Percentiles rank a stretch among this genome's conserved stretches.
Conservation (phyloP, 2,797 vertebrate species). For the Aulostomus chinensis region DNA sequence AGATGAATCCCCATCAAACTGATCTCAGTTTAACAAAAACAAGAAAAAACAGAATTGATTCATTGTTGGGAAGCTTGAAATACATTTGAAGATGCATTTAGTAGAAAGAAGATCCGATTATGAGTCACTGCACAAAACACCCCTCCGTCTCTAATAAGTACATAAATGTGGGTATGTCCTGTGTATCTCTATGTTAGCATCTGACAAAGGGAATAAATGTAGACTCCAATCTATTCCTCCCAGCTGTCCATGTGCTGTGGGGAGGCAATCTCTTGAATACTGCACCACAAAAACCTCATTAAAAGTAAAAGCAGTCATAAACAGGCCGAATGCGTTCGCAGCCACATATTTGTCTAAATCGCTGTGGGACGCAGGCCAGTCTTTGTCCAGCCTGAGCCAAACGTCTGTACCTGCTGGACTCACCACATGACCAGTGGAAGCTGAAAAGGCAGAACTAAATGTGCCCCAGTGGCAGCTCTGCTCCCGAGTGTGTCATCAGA, state of each 20-base stretch:
- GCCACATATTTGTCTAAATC: no score
- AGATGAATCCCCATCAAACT: background rate
- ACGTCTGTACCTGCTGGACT: no score
- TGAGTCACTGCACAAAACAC: no score
- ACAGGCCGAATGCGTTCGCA: background rate
- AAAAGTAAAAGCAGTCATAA: background rate
- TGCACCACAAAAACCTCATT: slow-evolving; percentile 1
- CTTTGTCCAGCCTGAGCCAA: no score
- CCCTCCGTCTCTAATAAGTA: background rate
- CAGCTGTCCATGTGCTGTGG: background rate
- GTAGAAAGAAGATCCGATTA: no score
- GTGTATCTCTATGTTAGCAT: slow-evolving; percentile 1
- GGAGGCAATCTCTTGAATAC: background rate
- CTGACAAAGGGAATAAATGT: background rate
- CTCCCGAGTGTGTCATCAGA: no score
- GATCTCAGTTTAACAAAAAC: background rate
- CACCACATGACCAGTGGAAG: no score
- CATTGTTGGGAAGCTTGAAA: no score
- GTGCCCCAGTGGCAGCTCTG: no score
- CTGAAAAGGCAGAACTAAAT: no score
- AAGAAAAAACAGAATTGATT: background rate
- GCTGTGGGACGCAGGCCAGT: no score
- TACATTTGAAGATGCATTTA: no score
- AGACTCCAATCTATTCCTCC: background rate
- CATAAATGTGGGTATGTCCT: background rate